These are phyloP conservation scores for Buteo buteo DNA, from an alignment of 2,113 vertebrate genomes.

Conservation along the genomic window DNA sequence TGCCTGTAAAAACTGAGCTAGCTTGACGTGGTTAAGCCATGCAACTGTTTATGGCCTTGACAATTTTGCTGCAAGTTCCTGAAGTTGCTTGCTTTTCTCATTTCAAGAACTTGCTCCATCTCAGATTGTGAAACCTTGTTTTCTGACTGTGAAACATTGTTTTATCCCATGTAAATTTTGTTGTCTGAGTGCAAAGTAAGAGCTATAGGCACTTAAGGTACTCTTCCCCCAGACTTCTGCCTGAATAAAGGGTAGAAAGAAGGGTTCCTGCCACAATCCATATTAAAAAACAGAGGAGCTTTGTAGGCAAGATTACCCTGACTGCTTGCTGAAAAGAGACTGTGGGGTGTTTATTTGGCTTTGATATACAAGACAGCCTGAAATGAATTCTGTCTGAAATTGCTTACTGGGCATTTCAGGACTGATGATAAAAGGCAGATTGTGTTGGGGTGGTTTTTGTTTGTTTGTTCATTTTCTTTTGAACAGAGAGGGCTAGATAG, in stretches of 20 bases:
- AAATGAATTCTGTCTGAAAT: background rate
- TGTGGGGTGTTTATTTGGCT: background rate
- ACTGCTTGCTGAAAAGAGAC: background rate
- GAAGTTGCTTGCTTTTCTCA: background rate
- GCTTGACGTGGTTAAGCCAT: background rate
- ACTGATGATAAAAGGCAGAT: background rate
- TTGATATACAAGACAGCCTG: background rate
- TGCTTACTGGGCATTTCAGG: background rate
- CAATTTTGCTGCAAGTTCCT: background rate
- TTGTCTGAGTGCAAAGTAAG: background rate
- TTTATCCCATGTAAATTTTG: background rate
- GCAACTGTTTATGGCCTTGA: background rate
- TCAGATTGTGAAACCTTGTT: background rate
- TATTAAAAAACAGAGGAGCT: background rate
- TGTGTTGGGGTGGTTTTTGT: background rate
- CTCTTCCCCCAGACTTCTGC: background rate
- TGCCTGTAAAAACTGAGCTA: background rate
- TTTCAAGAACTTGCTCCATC: background rate
- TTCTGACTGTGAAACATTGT: background rate
- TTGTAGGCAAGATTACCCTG: background rate
- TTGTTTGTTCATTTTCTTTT: background rate
- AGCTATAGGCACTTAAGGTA: background rate
- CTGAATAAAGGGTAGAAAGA: background rate
- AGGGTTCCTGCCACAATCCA: background rate
- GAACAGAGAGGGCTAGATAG: background rate